Base-by-base conservation (phyloP, 2,888 invertebrate genomes). In the Xylophagus ater region DNA sequence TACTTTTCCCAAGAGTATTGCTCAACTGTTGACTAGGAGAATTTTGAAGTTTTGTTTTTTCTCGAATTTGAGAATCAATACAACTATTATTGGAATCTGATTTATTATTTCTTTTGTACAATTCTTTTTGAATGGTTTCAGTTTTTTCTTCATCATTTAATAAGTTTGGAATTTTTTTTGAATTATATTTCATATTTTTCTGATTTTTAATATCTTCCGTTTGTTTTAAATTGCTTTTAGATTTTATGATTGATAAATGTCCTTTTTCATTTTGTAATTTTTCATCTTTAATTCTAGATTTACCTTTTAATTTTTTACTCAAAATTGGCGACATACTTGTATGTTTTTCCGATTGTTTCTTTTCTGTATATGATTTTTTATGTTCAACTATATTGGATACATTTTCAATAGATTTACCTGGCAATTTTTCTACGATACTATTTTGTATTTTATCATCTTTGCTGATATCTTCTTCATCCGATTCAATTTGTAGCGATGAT, bases 101-200 rank as follows among this genome's bases (percentile, higher is more conserved):
- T 29, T 71, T 38, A 63, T 65, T 51, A 68, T 70, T 53, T 66
- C 68, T 48, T 67, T 68, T 6, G n/a, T n/a, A n/a, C n/a, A n/a
- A n/a, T n/a, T n/a, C n/a, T n/a, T n/a, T n/a, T n/a, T n/a, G n/a
- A n/a, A n/a, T n/a, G n/a, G n/a, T n/a, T n/a, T n/a, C n/a, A n/a
- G n/a, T n/a, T n/a, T n/a, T n/a, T n/a, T n/a, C 56, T 40, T 70
- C 68, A n/a, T 62, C 57, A 35, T 63, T 58, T 50, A 20, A 26
- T 30, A 36, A 42, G 47, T 10, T 14, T 19, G 21, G 9, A 37
- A 31, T 37, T 17, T 18, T 37, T 17, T 37, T 36, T 17, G 36
- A 20, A 15, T 29, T 36, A 14, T 10, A 14, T 35, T 35, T 35
- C 8, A 7, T 29, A 36, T 21, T 36, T 8, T 36, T 29, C 29